Evolutionary conservation across 2,113 vertebrate genomes (phyloP), one percentile per base, ranked within the genome.

Genomic region (Nipponia nippon): DNA sequence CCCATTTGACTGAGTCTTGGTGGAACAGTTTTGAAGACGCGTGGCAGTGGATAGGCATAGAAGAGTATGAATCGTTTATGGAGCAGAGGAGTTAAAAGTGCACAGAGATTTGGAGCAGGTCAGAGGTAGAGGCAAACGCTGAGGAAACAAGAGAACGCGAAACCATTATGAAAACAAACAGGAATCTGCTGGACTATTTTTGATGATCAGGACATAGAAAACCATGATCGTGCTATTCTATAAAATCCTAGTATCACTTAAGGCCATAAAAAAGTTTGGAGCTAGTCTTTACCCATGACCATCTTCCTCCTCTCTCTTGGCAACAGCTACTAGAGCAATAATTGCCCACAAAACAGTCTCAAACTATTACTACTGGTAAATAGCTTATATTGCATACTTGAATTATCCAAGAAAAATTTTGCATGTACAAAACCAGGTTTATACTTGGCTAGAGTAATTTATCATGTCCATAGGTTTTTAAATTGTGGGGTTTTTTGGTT

Each of bases 61-160:
- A 32, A 38, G 12, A 72, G 10, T 30, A 50, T 34, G 20, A 75
- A 40, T 2, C 62, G 21, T 47, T 47, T 30, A 78, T 11, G 44
- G 18, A 56, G 11, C 25, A 65, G 7, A 58, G 21, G 8, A 47
- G 55, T 32, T 59, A 13, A 49, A 67, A 0, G 22, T 0, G 16
- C 17, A 17, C 18, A 69, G 23, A 81, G 11, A 62, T 56, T 5
- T 42, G 36, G 22, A 89, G 16, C n/a, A 36, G 29, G 15, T 7
- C 42, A 58, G 34, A 73, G 25, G 17, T 36, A 76, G 0, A 69
- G 30, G 18, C n/a, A 56, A 26, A 65, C 7, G 32, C 9, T 42
- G 0, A 89, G 17, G 9, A n/a, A 67, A 34, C 10, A 85, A 87
- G 38, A n/a, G 25, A 77, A 83, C 0, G 0, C 4, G 4, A 78